Evolutionary conservation across 2,888 invertebrate genomes (phyloP), one percentile per base, ranked within the genome.

Genomic region (Pediacus dermestoides): DNA sequence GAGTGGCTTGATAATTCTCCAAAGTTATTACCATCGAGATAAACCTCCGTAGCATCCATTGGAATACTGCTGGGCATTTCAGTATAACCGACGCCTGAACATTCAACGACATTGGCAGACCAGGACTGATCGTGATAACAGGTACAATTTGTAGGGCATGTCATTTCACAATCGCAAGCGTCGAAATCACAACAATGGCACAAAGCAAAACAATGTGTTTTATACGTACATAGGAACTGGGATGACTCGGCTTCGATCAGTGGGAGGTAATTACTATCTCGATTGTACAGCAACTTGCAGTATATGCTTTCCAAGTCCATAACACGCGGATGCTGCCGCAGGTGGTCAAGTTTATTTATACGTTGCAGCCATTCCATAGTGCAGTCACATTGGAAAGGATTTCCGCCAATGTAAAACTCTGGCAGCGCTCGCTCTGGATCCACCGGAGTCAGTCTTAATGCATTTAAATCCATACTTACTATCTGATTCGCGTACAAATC

Each of bases 141-240:
- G 42, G 88, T 88, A 74, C 95, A 95, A 68, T 91, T 90, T 28
- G 78, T 79, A 30, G 95, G 95, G 67, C 95, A 95, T 52, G 88
- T 91, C 88, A 93, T 93, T 74, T 93, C 90, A 74, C 95, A 95
- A 72, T 95, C 95, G 74, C 95, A 95, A 34, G 91, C 91, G 68
- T 92, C 93, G 70, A 91, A 95, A 68, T 93, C 92, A 72, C 95
- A 95, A 73, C 95, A 95, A 66, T 91, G 90, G 64, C 95, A 95
- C 47, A 91, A 76, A 8, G 93, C 88, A 69, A 92, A 93, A 72
- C 95, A 95, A 68, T 93, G 91, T 23, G 88, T 86, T 71, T 86
- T 86, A 72, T 94, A 94, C 46, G 85, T 82, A 74, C 93, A 94
- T 57, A 93, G 77, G 71, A 94, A 93, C 70, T 92, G 89, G 34